Evolutionary conservation across 2,113 vertebrate species (phyloP), one percentile per base, ranked within the genome.

Genomic region (Hypomesus transpacificus): DNA sequence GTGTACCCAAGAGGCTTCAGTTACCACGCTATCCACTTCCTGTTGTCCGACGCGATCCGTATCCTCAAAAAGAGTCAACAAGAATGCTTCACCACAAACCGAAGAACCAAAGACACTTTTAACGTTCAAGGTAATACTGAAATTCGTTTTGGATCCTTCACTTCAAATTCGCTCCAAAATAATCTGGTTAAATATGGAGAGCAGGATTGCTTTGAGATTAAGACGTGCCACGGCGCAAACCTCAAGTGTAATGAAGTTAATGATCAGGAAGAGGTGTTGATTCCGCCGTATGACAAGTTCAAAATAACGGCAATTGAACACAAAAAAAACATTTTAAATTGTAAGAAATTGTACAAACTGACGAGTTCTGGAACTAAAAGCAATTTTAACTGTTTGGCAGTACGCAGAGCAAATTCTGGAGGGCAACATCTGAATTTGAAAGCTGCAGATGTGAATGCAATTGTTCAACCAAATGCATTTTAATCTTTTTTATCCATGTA

Each of bases 1-100:
- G 26, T 6, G n/a, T 62, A 63, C 46, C 22, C 1, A 11, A 17
- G n/a, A 9, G 17, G 18, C 3, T 66, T 66, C 20, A 1, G 20
- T 1, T 73, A 57, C 63, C 52, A 58, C 24, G n/a, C 62, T 5
- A 11, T 73, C 7, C 53, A 73, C 16, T 66, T 73, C 71, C 52
- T 73, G 0, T n/a, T 73, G 31, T 21, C 52, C 1, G 53, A 73
- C 1, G 71, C 61, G 1, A 8, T 73, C 2, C 54, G 46, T 3
- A 16, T 53, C 1, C 21, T 71, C 17, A 67, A 73, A 57, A 2
- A 16, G 2, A 53, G 22, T 1, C 34, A 39, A 14, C 3, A 26
- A 3, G 0, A 0, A 21, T 59, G 64, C 22, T 8, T 24, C n/a
- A 64, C 21, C 17, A 11, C 54, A 7, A 59, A 73, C 13, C 34